phyloP scores from a whole-genome alignment of 1,140 invertebrate genomes.

The Hyposmocoma kahamanoa region DNA sequence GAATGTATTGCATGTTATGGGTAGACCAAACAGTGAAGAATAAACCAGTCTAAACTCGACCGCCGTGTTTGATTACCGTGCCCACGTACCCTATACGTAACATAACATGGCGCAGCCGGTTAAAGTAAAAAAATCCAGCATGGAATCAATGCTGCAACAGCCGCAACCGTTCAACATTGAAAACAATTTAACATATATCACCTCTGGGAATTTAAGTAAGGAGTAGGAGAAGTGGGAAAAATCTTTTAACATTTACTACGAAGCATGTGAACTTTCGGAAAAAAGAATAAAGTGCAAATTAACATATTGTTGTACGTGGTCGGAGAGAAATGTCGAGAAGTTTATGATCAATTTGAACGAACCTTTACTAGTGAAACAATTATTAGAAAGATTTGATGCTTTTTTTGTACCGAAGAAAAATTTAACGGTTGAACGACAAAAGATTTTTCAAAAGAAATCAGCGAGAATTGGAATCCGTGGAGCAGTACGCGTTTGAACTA shows the following conservation, averaged over 20 bases:
- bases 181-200: constrained; percentile 11
- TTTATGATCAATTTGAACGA: constrained; percentile 19
- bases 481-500: constrained; percentile 18
- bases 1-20: too few relatives aligned
- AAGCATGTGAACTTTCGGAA: constrained; percentile 14
- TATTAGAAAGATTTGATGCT: constrained; percentile 14
- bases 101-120: constrained; percentile 8
- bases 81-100: too few relatives aligned
- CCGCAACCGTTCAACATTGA: constrained; percentile 2
- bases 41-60: too few relatives aligned
- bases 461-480: constrained; percentile 12
- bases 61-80: too few relatives aligned
- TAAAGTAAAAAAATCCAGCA: neutral
- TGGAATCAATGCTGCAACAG: constrained; percentile 8
- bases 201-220: constrained; percentile 10
- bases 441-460: constrained; percentile 22
- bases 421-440: constrained; percentile 19
- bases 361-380: constrained; percentile 4
- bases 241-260: constrained; percentile 20
- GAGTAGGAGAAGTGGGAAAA: constrained; percentile 17
- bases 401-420: constrained; percentile 25
- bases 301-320: constrained; percentile 9
- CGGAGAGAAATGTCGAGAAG: constrained; percentile 14
- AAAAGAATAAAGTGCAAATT: constrained; percentile 15
- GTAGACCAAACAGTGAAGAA: too few relatives aligned